These are phyloP conservation scores for Sebastes alutus DNA, from an alignment of 2,797 vertebrate genomes.

Conservation along the genomic window DNA sequence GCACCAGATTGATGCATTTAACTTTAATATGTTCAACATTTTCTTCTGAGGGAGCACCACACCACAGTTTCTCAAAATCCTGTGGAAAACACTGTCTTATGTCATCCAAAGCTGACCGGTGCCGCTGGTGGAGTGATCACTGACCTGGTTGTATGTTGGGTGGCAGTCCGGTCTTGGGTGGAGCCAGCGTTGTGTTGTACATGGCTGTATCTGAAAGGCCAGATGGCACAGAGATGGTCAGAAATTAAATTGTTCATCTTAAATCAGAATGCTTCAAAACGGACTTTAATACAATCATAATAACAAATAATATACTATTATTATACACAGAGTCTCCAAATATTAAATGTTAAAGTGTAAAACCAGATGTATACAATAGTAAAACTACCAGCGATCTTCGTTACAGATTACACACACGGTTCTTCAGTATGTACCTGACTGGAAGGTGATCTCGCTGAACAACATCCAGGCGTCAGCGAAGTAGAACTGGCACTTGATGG, in stretches of 20 bases:
- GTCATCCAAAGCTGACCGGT: no score
- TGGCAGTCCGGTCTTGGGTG: conserved; percentile 78
- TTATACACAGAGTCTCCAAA: no score
- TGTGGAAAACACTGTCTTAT: no score
- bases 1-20: no score
- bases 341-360: neutral
- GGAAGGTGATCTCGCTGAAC: conserved; percentile 99
- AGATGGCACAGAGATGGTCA: conserved; percentile 6
- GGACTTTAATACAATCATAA: neutral
- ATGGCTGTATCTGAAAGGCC: conserved; percentile 89
- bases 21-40: no score
- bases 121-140: neutral
- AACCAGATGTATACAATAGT: neutral
- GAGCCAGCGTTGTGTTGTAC: conserved; percentile 92
- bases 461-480: conserved; percentile 97
- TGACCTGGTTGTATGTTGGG: conserved; percentile 80
- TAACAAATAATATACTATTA: neutral
- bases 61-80: no score
- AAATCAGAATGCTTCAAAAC: neutral
- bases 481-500: conserved; percentile 97
- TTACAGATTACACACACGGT: neutral
- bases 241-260: neutral
- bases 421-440: conserved; percentile 86
- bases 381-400: neutral
- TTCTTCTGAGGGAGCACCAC: no score